Evolutionary conservation across 2,113 vertebrate species (phyloP), one percentile per base, ranked within the genome.

Genomic region (Tretioscincus oriximinensis): DNA sequence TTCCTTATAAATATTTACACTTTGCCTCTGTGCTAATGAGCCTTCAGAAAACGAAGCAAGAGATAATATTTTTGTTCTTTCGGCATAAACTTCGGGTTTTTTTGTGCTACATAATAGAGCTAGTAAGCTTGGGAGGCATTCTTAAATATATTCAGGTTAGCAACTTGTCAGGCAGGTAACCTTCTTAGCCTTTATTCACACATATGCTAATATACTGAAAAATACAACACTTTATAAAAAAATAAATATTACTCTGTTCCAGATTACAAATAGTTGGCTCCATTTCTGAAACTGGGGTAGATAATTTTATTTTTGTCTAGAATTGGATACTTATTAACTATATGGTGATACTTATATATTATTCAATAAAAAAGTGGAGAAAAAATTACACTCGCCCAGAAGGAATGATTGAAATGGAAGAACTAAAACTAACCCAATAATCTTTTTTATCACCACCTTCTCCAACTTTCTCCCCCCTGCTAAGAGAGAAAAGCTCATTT

Each of bases 1-100:
- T 86, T 18, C 84, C 85, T 92, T 88, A 81, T 86, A 85, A 88
- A 88, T 81, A 84, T 84, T 88, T 84, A 73, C 75, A 73, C 5
- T 81, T 78, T 90, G 41, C 71, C 45, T 69, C 54, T 76, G 49
- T 76, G 73, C 73, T 81, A 76, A 76, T 76, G 65, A 76, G 65
- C 12, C 51, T 60, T 68, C 21, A 29, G 35, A 69, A 69, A 76
- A 58, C 29, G 47, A 29, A 69, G 73, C 73, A 76, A 76, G 35
- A 81, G 51, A 81, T 60, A 61, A 65, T 47, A 47, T 81, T 74
- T 74, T 58, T 28, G 22, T 51, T 74, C 28, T 54, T 73, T 24
- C 22, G 73, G 78, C 20, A 22, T 7, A 78, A 78, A 21, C 16
- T 79, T 70, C 71, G 21, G 5, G 35, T 54, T 72, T 58, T 54